Percentiles rank a stretch among this genome's conserved stretches.
These are phyloP conservation scores for Steinernema carpocapsae DNA, from an alignment of 2,888 invertebrate species.

Conservation along the genomic window DNA sequence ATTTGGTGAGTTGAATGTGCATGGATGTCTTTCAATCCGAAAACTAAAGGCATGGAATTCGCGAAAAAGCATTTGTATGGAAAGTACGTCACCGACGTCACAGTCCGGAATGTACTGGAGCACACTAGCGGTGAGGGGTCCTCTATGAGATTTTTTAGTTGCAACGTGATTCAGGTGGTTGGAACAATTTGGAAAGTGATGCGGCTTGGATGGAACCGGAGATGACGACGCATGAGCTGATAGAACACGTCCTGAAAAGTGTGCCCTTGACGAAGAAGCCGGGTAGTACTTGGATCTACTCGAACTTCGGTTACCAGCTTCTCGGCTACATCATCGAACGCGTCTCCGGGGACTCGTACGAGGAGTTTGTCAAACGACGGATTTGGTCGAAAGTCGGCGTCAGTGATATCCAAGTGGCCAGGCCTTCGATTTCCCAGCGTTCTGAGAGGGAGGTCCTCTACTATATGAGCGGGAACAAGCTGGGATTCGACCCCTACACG, in stretches of 20 bases:
- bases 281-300: constrained; percentile 66
- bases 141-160: background rate
- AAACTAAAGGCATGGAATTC: constrained; percentile 51
- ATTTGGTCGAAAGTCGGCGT: constrained; percentile 64
- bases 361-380: constrained; percentile 64
- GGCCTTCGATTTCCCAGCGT: constrained; percentile 61
- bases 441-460: constrained; percentile 66
- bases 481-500: constrained; percentile 67
- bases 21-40: background rate
- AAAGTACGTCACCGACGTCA: constrained; percentile 62
- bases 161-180: constrained; percentile 53
- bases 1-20: constrained; percentile 46
- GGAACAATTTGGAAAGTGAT: constrained; percentile 63
- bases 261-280: constrained; percentile 56
- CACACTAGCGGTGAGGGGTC: constrained; percentile 59
- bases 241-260: constrained; percentile 51
- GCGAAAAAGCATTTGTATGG: constrained; percentile 56
- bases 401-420: constrained; percentile 64
- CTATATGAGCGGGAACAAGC: constrained; percentile 65
- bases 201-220: constrained; percentile 68
- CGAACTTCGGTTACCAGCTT: constrained; percentile 67
- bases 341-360: constrained; percentile 59
- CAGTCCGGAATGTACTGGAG: constrained; percentile 64
- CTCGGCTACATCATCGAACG: constrained; percentile 64
- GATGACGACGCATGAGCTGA: constrained; percentile 54